Evolutionary conservation across 2,797 vertebrate genomes (phyloP).

Genomic region (Cephalopachus bancanus): DNA sequence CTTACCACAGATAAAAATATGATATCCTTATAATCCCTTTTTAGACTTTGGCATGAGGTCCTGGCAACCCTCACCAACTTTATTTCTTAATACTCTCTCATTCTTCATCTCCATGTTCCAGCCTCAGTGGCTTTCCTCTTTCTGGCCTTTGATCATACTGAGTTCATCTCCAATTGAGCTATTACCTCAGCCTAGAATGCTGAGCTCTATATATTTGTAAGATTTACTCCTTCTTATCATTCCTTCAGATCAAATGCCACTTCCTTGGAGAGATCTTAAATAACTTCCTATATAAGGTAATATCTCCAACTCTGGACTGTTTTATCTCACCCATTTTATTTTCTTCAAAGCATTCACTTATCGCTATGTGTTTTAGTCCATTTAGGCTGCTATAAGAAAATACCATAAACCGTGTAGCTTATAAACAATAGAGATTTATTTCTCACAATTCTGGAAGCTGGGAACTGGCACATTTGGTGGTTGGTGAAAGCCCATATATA

Average conservation of each 20-base stretch:
- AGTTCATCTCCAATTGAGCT: background rate
- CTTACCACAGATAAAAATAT: background rate
- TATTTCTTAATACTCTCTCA: background rate
- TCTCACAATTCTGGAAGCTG: background rate
- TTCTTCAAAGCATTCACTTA: background rate
- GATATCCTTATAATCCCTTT: background rate
- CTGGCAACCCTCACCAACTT: background rate
- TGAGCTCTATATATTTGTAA: background rate
- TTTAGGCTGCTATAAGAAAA: background rate
- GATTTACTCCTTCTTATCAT: background rate
- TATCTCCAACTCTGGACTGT: background rate
- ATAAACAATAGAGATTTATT: background rate
- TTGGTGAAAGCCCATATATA: background rate
- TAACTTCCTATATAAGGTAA: background rate
- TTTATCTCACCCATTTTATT: background rate
- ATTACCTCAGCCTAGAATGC: background rate
- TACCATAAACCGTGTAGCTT: background rate
- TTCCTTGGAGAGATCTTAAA: background rate
- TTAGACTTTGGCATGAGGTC: background rate
- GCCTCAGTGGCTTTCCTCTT: background rate
- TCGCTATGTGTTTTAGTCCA: background rate
- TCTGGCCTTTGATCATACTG: background rate
- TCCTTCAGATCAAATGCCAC: background rate
- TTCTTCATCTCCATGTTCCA: background rate
- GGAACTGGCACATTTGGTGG: background rate